Evolutionary conservation across 37 sponge, comb jelly and placozoan species (phyloP), one percentile per base, ranked within the genome.

Genomic region (Ephydatia muelleri): DNA sequence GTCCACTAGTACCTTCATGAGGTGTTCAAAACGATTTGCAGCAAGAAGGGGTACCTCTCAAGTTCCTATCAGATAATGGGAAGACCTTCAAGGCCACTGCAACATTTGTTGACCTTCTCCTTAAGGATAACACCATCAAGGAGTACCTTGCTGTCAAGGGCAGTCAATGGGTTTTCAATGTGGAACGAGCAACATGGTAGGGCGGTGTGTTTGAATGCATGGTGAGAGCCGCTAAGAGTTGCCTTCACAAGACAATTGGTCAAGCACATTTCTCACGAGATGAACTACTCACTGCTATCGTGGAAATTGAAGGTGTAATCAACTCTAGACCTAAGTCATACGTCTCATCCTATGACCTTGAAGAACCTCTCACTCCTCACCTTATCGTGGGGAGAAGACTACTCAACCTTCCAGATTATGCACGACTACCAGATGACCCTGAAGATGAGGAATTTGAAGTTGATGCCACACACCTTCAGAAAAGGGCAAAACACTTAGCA

Each of bases 291-390:
- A 86, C 80, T 31, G 79, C 80, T n/a, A 4, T 86, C 0, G 37
- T 71, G 13, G 86, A 79, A 19, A 72, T 86, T 79, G 86, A 86
- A 36, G 48, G 49, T 29, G 80, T 86, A 14, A 65, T 86, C n/a
- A 86, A 86, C 48, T 86, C 86, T n/a, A 48, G 86, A 65, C 86
- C 80, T 49, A 71, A 79, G n/a, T 68, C 80, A 33, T 86, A 86
- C 71, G 39, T 86, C 38, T 64, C 80, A 71, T 64, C 79, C 3
- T 72, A 67, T 49, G 86, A 86, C 38, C 5, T 86, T 33, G 86
- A 86, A 8, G 86, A 86, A 49, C 80, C 86, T 22, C 80, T 86
- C 26, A 86, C 86, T 2, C 86, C 80, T 1, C 86, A 82, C 48
- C 73, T 82, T 31, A 31, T 82, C 23, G 73, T 72, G 30, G 83